Conservation (phyloP, 1,140 invertebrate species). For the Acromyrmex echinatior region DNA sequence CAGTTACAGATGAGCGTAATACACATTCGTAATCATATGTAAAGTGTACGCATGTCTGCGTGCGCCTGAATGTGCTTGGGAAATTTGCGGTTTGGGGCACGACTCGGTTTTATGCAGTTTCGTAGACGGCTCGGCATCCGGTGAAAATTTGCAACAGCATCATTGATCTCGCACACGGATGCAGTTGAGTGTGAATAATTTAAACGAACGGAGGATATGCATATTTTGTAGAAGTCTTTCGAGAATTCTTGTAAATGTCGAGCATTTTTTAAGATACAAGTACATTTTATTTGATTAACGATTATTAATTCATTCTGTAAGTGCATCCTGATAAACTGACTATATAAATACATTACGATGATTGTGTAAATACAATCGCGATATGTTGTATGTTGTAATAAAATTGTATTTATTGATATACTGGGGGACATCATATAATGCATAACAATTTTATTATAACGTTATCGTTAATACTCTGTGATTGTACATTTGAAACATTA, state of each 20-base stretch:
- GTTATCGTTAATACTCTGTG: background rate
- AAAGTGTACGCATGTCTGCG: background rate
- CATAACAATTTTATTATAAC: background rate
- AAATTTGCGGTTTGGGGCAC: slow-evolving; percentile 50
- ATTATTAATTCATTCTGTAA: background rate
- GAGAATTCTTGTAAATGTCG: slow-evolving; percentile 21
- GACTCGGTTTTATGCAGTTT: slow-evolving; percentile 51
- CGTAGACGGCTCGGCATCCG: slow-evolving; percentile 56
- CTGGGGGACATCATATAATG: background rate
- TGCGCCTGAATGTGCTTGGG: slow-evolving; percentile 36
- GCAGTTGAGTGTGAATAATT: background rate
- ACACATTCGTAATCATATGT: background rate
- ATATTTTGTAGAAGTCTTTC: background rate
- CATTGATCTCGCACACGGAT: slow-evolving; percentile 36
- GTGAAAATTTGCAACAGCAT: slow-evolving; percentile 70
- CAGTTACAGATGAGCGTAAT: background rate
- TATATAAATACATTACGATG: background rate
- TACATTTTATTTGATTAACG: background rate
- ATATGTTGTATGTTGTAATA: background rate
- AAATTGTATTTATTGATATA: slow-evolving; percentile 10
- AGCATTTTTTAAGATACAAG: background rate
- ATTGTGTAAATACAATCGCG: background rate
- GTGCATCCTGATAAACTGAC: background rate
- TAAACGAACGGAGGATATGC: slow-evolving; percentile 6
- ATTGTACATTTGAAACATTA: slow-evolving; percentile 7